phyloP scores from a whole-genome alignment of 53 echinoderm and acorn worm genomes.

The Apostichopus leukothele region DNA sequence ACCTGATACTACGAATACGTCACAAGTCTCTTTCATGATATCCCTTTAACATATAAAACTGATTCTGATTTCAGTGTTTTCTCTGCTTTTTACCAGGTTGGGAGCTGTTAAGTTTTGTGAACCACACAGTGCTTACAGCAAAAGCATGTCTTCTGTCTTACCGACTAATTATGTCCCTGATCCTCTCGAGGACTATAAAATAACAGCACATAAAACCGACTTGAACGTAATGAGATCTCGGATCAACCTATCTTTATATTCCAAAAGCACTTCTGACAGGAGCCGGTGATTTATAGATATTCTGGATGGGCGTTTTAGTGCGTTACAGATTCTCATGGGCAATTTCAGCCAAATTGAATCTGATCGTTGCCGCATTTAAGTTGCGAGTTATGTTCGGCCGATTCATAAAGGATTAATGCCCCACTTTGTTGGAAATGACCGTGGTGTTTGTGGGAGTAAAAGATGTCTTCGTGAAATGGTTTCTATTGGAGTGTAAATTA shows the following conservation, averaged over 20 bases:
- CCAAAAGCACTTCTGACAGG: conserved; percentile 37
- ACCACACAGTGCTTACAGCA: neutral
- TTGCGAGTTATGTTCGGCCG: conserved; percentile 33
- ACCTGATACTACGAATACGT: too few relatives aligned
- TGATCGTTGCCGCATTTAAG: conserved; percentile 45
- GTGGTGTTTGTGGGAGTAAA: conserved; percentile 14
- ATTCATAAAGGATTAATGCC: conserved; percentile 39
- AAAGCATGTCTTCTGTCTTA: conserved; percentile 35
- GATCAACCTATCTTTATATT: conserved; percentile 16
- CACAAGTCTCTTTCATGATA: too few relatives aligned
- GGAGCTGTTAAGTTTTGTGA: conserved; percentile 1
- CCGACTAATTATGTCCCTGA: conserved; percentile 18
- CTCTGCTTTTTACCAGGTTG: neutral
- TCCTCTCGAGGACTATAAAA: conserved; percentile 47
- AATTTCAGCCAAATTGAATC: conserved; percentile 52
- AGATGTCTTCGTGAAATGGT: conserved; percentile 38
- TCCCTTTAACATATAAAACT: neutral
- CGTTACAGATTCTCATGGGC: conserved; percentile 41
- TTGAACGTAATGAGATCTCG: conserved; percentile 37
- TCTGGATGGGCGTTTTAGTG: conserved; percentile 48
- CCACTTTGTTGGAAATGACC: conserved; percentile 49
- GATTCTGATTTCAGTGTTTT: conserved; percentile 6
- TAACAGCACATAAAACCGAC: conserved; percentile 39
- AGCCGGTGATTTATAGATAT: conserved; percentile 35
- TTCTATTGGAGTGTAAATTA: conserved; percentile 28